Base-by-base conservation (phyloP, 2,797 vertebrate species). In the Cetoscarus ocellatus region DNA sequence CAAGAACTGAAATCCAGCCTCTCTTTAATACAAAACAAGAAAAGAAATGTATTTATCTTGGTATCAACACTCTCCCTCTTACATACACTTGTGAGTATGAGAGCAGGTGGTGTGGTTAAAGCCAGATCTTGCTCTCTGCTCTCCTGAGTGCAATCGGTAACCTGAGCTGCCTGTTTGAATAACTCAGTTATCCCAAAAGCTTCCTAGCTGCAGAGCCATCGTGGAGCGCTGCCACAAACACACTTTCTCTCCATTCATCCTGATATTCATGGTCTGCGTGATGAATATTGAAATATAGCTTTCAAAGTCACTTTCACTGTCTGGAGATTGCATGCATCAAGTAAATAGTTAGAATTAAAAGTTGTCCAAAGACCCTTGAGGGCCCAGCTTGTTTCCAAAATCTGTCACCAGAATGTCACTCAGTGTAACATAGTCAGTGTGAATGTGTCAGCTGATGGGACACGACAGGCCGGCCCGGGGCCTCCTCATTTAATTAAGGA, bases 61-160 rank as follows among this genome's bases (percentile, higher is more conserved):
- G 56, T 53, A 38, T 59, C 17, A 15, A 78, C 52, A 71, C 15
- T 42, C 52, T 13, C n/a, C 15, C 45, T n/a, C 57, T 38, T 39
- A 71, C n/a, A 59, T 70, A 69, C 61, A 51, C 63, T 36, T 27
- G 13, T 34, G 57, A 7, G 53, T 48, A 63, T 18, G 62, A 68
- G 60, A 65, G 82, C 91, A 93, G 90, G 90, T 91, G 90, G 85
- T 88, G 88, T 77, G 79, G 89, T 88, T 84, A 85, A 79, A 78
- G 83, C 86, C 87, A 88, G 75, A 80, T 86, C 86, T 84, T 77
- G 73, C 88, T 91, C 83, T 79, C 77, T 80, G 77, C 82, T 91
- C 92, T 92, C 91, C 70, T 70, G 92, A 91, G 91, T 89, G 83
- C 89, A 88, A 77, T 92, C 75, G 87, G 91, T 91, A 93, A 93